Percentiles rank a stretch among this genome's conserved stretches.
Conservation (phyloP, 2,888 invertebrate genomes). For the Cyclophora albipunctata region DNA sequence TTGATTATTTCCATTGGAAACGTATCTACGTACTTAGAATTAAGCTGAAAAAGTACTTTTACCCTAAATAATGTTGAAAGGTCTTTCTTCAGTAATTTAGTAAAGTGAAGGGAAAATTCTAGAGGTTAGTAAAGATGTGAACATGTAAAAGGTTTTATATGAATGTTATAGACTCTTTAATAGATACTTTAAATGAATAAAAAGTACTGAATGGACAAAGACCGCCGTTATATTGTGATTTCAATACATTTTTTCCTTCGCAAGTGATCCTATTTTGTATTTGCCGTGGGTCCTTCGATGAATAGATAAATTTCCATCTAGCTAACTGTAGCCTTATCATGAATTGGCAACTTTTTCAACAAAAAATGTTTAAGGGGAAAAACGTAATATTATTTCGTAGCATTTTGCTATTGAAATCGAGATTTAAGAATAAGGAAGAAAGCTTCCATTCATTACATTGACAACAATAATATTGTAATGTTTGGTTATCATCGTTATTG, state of each 20-base stretch:
- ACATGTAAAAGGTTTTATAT: too few species aligned
- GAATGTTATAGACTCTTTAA: conserved; percentile 19
- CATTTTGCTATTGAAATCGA: conserved; percentile 26
- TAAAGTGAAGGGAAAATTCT: too few species aligned
- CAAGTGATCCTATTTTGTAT: conserved; percentile 66
- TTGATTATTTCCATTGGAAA: too few species aligned
- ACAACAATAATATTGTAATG: not conserved
- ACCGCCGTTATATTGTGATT: conserved; percentile 67
- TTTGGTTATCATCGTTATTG: too few species aligned
- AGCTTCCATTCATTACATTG: conserved; percentile 16
- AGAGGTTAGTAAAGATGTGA: too few species aligned
- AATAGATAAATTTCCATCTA: conserved; percentile 36
- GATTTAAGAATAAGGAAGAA: conserved; percentile 20
- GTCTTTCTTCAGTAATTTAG: too few species aligned
- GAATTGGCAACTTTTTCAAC: conserved; percentile 55
- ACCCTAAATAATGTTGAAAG: too few species aligned
- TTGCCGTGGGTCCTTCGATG: conserved; percentile 47
- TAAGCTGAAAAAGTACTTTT: too few species aligned
- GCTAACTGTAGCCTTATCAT: conserved; percentile 57
- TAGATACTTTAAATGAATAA: conserved; percentile 33
- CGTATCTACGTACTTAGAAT: too few species aligned
- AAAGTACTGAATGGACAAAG: conserved; percentile 58
- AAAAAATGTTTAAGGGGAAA: conserved; percentile 35
- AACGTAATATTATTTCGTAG: conserved; percentile 30
- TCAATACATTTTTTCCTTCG: conserved; percentile 65